These are phyloP conservation scores for Zaprionus camerounensis DNA, from an alignment of 1,140 invertebrate genomes.

Conservation along the genomic window DNA sequence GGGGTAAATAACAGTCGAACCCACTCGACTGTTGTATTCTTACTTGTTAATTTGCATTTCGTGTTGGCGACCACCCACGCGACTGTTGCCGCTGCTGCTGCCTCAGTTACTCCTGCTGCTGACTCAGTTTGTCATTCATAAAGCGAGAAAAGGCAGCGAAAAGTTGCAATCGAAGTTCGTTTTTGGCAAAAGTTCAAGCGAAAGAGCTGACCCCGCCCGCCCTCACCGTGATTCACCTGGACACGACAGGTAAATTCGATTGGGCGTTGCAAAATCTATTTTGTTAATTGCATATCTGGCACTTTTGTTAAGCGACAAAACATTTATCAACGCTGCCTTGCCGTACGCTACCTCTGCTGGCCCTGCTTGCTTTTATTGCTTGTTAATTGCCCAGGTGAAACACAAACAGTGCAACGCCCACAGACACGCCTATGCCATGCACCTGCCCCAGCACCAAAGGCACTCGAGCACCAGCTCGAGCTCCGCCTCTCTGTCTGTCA, in stretches of 20 bases:
- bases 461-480: slow-evolving; percentile 15
- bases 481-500: neutral
- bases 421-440: slow-evolving; percentile 61
- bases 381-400: slow-evolving; percentile 77
- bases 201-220: slow-evolving; percentile 47
- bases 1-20: too few species aligned
- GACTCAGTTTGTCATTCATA: slow-evolving; percentile 77
- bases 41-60: slow-evolving; percentile 63
- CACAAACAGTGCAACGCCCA: slow-evolving; percentile 67
- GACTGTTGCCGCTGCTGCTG: slow-evolving; percentile 10
- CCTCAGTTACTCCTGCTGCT: slow-evolving; percentile 27
- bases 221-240: neutral
- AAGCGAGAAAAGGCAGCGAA: slow-evolving; percentile 48
- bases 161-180: slow-evolving; percentile 38
- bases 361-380: slow-evolving; percentile 70
- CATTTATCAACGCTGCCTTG: slow-evolving; percentile 59
- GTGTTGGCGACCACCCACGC: slow-evolving; percentile 70
- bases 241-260: slow-evolving; percentile 50
- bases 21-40: too few species aligned
- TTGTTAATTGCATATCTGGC: slow-evolving; percentile 64
- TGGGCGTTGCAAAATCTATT: slow-evolving; percentile 62
- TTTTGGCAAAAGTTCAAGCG: slow-evolving; percentile 73
- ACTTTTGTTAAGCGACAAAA: slow-evolving; percentile 59
- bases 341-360: neutral
- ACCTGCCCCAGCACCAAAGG: slow-evolving; percentile 40